Base-by-base conservation (phyloP, 2,888 invertebrate genomes). In the Cephus spinipes region DNA sequence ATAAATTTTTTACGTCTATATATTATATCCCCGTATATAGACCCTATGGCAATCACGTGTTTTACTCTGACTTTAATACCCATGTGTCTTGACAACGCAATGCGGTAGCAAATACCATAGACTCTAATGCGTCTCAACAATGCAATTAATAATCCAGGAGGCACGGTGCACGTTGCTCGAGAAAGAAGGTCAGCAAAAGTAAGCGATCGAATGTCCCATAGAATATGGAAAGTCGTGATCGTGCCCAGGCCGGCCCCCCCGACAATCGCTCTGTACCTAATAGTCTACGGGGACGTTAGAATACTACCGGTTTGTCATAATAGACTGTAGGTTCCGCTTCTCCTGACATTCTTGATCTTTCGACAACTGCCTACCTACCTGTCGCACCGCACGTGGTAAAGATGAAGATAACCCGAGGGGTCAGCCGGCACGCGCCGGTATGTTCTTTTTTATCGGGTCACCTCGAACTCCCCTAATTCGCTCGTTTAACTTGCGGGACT, bases 101-200 rank as follows among this genome's bases (percentile, higher is more conserved):
- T 55, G 55, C 55, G 55, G 23, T 55, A 55, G 55, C 55, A 55
- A 55, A 55, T 55, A 15, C 55, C 55, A 23, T 55, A 82, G 82
- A 83, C 83, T 80, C 82, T 84, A 84, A 84, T 84, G 82, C 83
- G 79, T 84, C 79, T 73, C 82, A 81, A 79, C 83, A 82, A 80
- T 79, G 83, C 82, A 81, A 84, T 85, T 84, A 85, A 85, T 85
- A 55, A 55, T 55, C 55, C 55, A 55, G 23, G 55, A 55, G 55
- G 55, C 9, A 55, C 23, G 6, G 55, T 55, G 23, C 55, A 23
- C 55, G 23, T 55, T 55, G 23, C 23, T 55, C 23, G 55, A 9
- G 23, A 23, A 55, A 55, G 55, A 55, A 55, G 55, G 55, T 55
- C 55, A 23, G 9, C 23, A 23, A 6, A 55, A 55, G 23, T 23